Evolutionary conservation across 2,113 vertebrate genomes (phyloP).

Genomic region (Chamaea fasciata): DNA sequence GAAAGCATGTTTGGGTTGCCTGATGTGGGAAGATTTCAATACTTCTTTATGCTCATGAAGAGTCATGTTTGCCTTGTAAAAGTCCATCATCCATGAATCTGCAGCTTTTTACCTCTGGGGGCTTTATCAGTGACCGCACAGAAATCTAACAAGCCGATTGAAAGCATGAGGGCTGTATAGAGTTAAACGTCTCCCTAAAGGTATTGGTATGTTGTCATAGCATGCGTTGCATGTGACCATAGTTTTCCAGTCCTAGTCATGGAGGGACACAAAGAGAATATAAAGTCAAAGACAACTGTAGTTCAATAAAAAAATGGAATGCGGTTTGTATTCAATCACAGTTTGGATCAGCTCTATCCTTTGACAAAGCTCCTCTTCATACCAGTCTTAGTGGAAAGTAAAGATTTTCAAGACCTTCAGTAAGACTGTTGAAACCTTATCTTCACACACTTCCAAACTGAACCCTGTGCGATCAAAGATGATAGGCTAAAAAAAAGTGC

Average conservation of each 20-base stretch:
- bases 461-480: neutral
- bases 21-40: accelerated
- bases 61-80: neutral
- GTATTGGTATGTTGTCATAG: neutral
- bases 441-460: neutral
- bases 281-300: accelerated
- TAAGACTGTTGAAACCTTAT: neutral
- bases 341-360: neutral
- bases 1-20: neutral
- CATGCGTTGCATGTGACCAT: neutral
- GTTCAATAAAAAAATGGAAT: neutral
- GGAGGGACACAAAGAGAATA: neutral
- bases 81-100: neutral
- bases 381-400: neutral
- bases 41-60: neutral
- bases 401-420: accelerated
- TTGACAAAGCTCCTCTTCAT: neutral
- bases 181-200: neutral
- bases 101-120: neutral
- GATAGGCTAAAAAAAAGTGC: neutral
- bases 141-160: neutral
- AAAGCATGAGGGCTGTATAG: neutral
- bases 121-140: neutral
- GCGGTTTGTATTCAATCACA: neutral
- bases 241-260: neutral